Evolutionary conservation across 2,888 invertebrate species (phyloP), one percentile per base, ranked within the genome.

Genomic region (Neuroscelio doddi): DNA sequence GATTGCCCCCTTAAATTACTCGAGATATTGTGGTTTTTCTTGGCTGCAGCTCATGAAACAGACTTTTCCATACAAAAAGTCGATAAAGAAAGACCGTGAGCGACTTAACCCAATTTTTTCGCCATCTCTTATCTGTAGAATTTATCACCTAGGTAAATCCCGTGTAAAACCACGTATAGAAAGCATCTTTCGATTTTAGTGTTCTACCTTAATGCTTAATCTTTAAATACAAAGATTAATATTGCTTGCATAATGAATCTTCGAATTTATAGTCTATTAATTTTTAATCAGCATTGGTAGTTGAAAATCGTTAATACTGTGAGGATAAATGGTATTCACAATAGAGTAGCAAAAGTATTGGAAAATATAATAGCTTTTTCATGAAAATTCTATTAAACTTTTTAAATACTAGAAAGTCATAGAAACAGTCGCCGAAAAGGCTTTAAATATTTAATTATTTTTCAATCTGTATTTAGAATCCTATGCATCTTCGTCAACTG

Each of bases 81-180:
- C 73, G 72, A 76, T 75, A 72, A 72, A 66, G 67, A 69, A 74
- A 68, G 69, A 68, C 66, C 68, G 53, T 49, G 62, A 59, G 68
- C 59, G 68, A 70, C 70, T 75, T 72, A 74, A 77, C 73, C 73
- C 69, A 76, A 77, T 76, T 76, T 76, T 74, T 74, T 69, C 68
- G 53, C 68, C 65, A 69, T 53, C 57, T 66, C 51, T 65, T 72
- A 72, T 75, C 68, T 64, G n/a, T 27, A 21, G 61, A 70, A 74
- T 75, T 74, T 74, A 76, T 73, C 68, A 65, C 38, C 38, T 49
- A 71, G 63, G 71, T 71, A 74, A 70, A 75, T 64, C 61, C 64
- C 32, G 49, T 44, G 56, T 49, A 59, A 55, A 53, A 62, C 51
- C 51, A 55, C 53, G 29, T 42, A 53, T 53, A 36, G 45, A 30